phyloP scores from a whole-genome alignment of 2,797 vertebrate genomes.

The Enteromius afrohamiltoni region DNA sequence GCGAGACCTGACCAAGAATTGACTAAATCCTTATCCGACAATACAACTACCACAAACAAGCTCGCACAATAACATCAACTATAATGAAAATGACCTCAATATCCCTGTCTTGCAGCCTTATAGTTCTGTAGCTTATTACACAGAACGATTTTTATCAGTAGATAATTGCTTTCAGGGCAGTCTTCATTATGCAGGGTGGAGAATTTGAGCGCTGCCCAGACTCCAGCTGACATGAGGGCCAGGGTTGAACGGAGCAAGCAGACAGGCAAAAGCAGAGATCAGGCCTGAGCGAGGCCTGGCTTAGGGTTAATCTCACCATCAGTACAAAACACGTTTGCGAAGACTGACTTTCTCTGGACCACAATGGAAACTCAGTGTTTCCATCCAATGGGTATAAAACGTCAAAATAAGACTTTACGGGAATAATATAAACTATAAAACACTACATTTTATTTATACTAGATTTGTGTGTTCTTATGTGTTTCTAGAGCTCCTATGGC shows the following conservation, averaged over 20 bases:
- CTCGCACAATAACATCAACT: slow-evolving; percentile 55
- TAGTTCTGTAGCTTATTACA: slow-evolving; percentile 53
- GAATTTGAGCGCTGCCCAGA: slow-evolving; percentile 31
- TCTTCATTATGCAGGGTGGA: slow-evolving; percentile 54
- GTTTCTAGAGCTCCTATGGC: too few species aligned
- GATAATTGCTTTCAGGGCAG: slow-evolving; percentile 61
- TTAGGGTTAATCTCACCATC: slow-evolving; percentile 43
- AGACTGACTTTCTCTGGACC: slow-evolving; percentile 26
- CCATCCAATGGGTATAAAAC: background rate
- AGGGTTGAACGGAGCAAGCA: slow-evolving; percentile 25
- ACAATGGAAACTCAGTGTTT: slow-evolving; percentile 19
- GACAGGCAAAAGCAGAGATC: slow-evolving; percentile 16
- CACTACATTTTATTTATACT: background rate
- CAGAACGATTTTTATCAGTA: slow-evolving; percentile 55
- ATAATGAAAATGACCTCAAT: slow-evolving; percentile 65
- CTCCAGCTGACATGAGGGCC: slow-evolving; percentile 37
- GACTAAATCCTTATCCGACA: slow-evolving; percentile 17
- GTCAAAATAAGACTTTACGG: slow-evolving; percentile 19
- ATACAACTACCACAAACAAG: slow-evolving; percentile 49
- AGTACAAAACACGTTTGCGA: slow-evolving; percentile 31
- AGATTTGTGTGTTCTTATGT: too few species aligned
- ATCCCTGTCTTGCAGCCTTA: slow-evolving; percentile 52
- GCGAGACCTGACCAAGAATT: background rate
- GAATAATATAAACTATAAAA: background rate
- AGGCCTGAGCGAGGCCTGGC: slow-evolving; percentile 18